Evolutionary conservation across 1,140 invertebrate species (phyloP), one percentile per base, ranked within the genome.

Genomic region (Lucilia cuprina): DNA sequence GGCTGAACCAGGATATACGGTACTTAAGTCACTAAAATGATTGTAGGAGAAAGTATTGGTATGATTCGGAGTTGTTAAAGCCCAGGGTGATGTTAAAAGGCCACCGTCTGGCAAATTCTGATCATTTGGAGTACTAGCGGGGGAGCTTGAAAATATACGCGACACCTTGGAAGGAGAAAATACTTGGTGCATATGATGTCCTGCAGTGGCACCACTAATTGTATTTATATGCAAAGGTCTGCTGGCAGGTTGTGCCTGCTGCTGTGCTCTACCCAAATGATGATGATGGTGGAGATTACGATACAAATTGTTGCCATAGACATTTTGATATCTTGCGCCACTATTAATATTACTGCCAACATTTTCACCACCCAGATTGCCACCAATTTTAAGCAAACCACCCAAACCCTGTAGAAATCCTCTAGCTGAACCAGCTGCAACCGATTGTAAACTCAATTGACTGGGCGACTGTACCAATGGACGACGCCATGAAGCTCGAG

Each of bases 1-100:
- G 1, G 93, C 94, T 80, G 96, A 96, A 86, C 95, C 96, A 49
- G 95, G 94, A 87, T 96, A 95, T n/a, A 97, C 96, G 12, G 96
- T 96, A 91, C 96, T 97, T 85, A 97, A 93, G 91, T 97, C 96
- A 88, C 95, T 96, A 50, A 80, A 80, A 2, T 47, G 41, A 80
- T 80, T 80, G n/a, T 80, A 80, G 19, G 41, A 12, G 87, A 96
- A 95, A 84, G 95, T 91, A 41, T 86, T 35, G 0, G 74, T 30
- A 41, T 95, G 95, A 77, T 95, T 92, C 0, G 85, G 83, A 21
- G 83, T 85, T 77, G 77, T 50, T 35, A 94, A 92, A 10, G 94
- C 94, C 93, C 95, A 95, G 0, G 93, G 92, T 2, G 88, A 93
- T 84, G 75, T 88, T 84, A 85, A 83, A 1, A 83, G 41, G 25